A percentile compares a stretch with the other conserved stretches of the same genome.
Evolutionary conservation across 1,140 invertebrate genomes (phyloP).

Genomic region (Orchesella cincta): DNA sequence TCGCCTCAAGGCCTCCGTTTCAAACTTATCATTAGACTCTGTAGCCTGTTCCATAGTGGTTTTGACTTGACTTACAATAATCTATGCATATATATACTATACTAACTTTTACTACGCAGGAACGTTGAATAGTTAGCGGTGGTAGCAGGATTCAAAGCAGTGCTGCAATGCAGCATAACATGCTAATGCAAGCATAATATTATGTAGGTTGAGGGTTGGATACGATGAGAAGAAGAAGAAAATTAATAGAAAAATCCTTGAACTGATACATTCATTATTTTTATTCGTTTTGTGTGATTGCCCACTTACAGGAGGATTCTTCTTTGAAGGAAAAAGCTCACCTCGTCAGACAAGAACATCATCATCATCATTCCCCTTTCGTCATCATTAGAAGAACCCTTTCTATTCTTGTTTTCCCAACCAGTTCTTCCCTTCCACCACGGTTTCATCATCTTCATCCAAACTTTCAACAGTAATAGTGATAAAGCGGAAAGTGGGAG

Average conservation of each 20-base stretch:
- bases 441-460: not conserved
- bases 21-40: constrained; percentile 7
- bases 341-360: not conserved
- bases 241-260: not conserved
- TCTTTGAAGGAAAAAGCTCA: not conserved
- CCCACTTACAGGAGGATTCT: not conserved
- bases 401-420: not conserved
- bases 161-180: not conserved
- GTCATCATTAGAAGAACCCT: not conserved
- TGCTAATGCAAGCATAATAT: too few species aligned
- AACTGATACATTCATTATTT: not conserved
- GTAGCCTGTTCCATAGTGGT: too few species aligned
- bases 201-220: too few species aligned
- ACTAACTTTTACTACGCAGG: too few species aligned
- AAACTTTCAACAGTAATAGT: constrained; percentile 19
- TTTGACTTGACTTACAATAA: too few species aligned
- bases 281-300: constrained; percentile 1
- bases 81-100: too few species aligned
- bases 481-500: not conserved
- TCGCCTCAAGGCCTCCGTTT: not conserved
- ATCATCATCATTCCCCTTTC: not conserved
- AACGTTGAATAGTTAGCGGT: too few species aligned
- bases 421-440: not conserved
- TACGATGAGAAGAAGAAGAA: not conserved
- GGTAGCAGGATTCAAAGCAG: too few species aligned